Conservation (phyloP, 2,797 vertebrate genomes). For the Eulemur albifrons region DNA sequence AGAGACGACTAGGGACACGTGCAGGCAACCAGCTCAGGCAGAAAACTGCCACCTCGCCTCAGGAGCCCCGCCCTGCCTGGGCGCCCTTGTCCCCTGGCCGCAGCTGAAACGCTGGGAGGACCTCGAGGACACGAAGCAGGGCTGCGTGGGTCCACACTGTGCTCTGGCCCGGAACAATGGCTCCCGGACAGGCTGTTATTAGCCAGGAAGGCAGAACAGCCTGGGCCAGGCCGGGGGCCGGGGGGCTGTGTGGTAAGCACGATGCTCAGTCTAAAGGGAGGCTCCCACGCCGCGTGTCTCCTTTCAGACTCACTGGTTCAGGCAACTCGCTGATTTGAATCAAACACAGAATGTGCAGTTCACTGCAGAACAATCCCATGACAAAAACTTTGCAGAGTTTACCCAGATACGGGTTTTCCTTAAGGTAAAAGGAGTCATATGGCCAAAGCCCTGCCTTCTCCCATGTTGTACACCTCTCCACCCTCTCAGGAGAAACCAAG, state of each 20-base stretch:
- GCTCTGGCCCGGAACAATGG: constrained; percentile 1
- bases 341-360: neutral
- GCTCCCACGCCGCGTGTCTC: neutral
- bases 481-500: neutral
- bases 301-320: neutral
- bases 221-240: neutral
- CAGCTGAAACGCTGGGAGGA: neutral
- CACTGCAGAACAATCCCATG: neutral
- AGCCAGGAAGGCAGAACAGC: neutral
- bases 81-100: neutral
- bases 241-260: neutral
- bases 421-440: neutral
- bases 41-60: neutral
- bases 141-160: neutral
- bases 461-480: neutral
- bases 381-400: neutral
- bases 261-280: neutral
- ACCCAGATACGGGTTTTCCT: constrained; percentile 13
- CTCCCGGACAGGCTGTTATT: neutral
- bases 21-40: neutral
- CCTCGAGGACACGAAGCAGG: neutral
- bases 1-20: neutral
- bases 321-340: neutral
- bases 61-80: neutral
- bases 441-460: neutral